phyloP scores from a whole-genome alignment of 2,797 vertebrate genomes.

The Takifugu ocellatus region DNA sequence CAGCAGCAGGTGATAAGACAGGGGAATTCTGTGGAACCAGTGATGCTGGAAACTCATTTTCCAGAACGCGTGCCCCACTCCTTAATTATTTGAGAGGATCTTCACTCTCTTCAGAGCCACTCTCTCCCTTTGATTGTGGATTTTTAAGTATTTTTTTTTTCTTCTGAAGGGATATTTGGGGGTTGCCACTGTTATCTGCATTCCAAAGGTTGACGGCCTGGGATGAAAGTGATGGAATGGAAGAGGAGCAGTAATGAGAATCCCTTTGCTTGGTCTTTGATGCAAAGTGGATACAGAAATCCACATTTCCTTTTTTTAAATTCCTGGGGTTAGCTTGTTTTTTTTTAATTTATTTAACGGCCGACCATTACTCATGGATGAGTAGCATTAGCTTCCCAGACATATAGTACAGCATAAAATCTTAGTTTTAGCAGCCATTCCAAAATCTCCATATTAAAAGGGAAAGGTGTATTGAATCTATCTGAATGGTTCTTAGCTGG shows the following conservation, averaged over 20 bases:
- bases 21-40: conserved; percentile 67
- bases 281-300: conserved; percentile 52
- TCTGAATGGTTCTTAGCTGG: no score
- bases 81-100: conserved; percentile 72
- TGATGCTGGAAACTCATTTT: conserved; percentile 75
- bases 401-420: conserved; percentile 9
- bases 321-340: conserved; percentile 19
- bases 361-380: conserved; percentile 27
- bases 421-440: conserved; percentile 19
- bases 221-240: conserved; percentile 61
- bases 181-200: conserved; percentile 50
- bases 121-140: conserved; percentile 27
- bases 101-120: conserved; percentile 35
- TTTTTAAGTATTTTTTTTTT: conserved; percentile 46
- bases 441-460: conserved; percentile 17
- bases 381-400: conserved; percentile 47
- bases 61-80: conserved; percentile 51
- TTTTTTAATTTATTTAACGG: conserved; percentile 62
- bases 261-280: conserved; percentile 51
- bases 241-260: conserved; percentile 62
- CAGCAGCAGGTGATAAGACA: conserved; percentile 76
- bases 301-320: conserved; percentile 16
- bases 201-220: conserved; percentile 57
- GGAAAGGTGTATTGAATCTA: no score
- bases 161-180: conserved; percentile 32